Evolutionary conservation across 1,140 invertebrate species (phyloP).

Genomic region (Drosophila sp.): DNA sequence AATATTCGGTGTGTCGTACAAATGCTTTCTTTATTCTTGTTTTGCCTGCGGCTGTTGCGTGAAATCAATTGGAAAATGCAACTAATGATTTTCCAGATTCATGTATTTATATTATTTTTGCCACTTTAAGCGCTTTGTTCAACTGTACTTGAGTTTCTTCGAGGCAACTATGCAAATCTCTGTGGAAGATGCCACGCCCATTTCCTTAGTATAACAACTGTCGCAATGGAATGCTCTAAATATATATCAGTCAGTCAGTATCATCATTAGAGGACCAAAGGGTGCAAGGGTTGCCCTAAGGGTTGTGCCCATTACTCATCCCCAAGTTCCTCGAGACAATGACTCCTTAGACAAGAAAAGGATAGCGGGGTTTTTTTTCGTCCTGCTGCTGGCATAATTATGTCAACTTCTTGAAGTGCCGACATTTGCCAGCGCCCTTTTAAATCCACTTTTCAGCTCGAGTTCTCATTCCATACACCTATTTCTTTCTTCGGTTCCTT

Average conservation of each 20-base stretch:
- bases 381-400: slow-evolving; percentile 72
- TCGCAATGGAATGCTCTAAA: slow-evolving; percentile 46
- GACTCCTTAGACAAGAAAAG: not conserved
- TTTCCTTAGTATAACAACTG: slow-evolving; percentile 52
- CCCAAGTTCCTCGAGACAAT: not conserved
- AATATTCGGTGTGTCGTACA: slow-evolving; percentile 55
- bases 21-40: slow-evolving; percentile 10
- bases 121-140: slow-evolving; percentile 49
- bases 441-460: slow-evolving; percentile 31
- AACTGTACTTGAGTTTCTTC: slow-evolving; percentile 51
- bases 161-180: slow-evolving; percentile 51
- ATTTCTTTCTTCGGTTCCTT: not conserved
- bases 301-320: slow-evolving; percentile 30
- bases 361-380: not conserved
- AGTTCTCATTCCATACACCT: slow-evolving; percentile 10
- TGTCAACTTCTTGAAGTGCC: slow-evolving; percentile 80
- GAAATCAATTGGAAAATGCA: slow-evolving; percentile 83
- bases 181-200: slow-evolving; percentile 51
- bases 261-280: slow-evolving; percentile 40
- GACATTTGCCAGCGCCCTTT: slow-evolving; percentile 38
- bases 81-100: slow-evolving; percentile 76
- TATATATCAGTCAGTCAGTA: slow-evolving; percentile 45
- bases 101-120: slow-evolving; percentile 25
- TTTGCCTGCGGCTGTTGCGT: slow-evolving; percentile 61
- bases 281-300: slow-evolving; percentile 41